Evolutionary conservation across 2,888 invertebrate genomes (phyloP).

Genomic region (Tortricodes alternella): DNA sequence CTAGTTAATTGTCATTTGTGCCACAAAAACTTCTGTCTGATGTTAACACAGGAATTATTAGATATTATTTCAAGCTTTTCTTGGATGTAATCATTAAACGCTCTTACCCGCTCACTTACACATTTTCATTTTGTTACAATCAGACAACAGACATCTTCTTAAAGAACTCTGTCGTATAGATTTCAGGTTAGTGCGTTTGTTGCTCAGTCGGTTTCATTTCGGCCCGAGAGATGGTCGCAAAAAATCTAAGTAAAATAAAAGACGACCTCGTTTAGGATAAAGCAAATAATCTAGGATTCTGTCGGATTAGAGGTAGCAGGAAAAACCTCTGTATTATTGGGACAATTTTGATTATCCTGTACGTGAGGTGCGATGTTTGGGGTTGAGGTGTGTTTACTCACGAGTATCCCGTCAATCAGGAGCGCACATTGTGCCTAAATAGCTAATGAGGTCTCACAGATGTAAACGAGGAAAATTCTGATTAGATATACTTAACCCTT

Average conservation of each 20-base stretch:
- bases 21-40: no score
- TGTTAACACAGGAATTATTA: no score
- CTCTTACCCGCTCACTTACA: neutral
- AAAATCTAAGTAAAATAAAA: constrained; percentile 10
- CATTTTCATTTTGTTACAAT: neutral
- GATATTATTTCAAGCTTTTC: no score
- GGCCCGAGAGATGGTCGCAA: neutral
- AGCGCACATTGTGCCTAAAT: constrained; percentile 15
- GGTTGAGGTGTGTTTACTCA: constrained; percentile 14
- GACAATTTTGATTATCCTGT: constrained; percentile 15
- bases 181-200: neutral
- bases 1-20: no score
- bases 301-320: constrained; percentile 3
- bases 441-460: constrained; percentile 19
- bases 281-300: constrained; percentile 10
- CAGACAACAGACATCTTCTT: neutral
- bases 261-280: constrained; percentile 9
- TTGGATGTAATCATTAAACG: neutral
- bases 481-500: no score
- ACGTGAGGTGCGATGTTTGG: constrained; percentile 3
- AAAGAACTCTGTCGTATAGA: neutral
- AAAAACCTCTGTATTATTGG: neutral
- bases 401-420: constrained; percentile 16
- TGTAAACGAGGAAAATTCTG: no score
- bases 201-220: constrained; percentile 1